A percentile compares a stretch with the other conserved stretches of the same genome.
Conservation (phyloP, 2,113 vertebrate species). For the Amazona vittata region DNA sequence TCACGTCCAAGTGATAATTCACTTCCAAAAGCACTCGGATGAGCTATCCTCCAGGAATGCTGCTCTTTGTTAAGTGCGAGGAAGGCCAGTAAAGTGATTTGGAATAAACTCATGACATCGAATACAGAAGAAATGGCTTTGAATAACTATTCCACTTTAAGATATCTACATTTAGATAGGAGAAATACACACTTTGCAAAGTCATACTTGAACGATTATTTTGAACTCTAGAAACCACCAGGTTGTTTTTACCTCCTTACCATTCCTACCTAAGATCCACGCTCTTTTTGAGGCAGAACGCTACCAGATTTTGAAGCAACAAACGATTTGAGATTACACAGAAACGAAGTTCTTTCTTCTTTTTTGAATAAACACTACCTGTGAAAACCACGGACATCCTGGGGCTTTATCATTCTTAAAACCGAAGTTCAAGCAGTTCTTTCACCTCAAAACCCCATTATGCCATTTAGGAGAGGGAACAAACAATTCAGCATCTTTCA, state of each 20-base stretch:
- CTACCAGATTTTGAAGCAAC: background rate
- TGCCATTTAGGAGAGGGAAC: accelerated
- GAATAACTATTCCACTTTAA: background rate
- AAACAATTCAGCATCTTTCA: background rate
- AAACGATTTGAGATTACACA: background rate
- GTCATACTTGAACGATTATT: background rate
- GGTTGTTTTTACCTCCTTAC: background rate
- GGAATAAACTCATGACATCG: background rate
- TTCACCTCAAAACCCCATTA: accelerated
- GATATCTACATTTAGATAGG: background rate
- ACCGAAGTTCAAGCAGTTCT: accelerated
- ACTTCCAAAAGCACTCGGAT: background rate
- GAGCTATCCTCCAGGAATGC: background rate
- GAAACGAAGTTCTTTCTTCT: background rate
- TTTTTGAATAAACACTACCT: background rate
- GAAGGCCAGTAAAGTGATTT: background rate
- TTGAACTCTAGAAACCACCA: background rate
- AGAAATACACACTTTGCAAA: background rate
- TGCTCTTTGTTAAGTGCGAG: background rate
- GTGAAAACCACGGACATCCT: background rate
- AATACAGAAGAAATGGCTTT: background rate
- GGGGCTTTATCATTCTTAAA: background rate
- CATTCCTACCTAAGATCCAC: too few species aligned
- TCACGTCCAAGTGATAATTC: background rate
- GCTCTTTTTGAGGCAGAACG: background rate